Base-by-base conservation (phyloP, 2,888 invertebrate species). In the Melinaea menophilus region DNA sequence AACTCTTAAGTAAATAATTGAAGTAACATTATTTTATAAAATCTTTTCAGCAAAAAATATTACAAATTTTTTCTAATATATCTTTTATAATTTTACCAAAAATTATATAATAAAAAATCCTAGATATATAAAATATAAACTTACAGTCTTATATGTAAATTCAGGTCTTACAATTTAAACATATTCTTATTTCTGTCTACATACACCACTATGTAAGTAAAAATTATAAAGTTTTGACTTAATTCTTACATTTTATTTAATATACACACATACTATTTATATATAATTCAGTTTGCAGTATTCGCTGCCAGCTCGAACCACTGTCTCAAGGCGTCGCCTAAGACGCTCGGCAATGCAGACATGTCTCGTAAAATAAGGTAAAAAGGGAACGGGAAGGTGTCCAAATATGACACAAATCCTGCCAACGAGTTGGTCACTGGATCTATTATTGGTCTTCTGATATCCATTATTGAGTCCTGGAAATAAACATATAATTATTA, bases 271-370 rank as follows among this genome's bases (percentile, higher is more conserved):
- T 22, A 22, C 22, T 22, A 22, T 22, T 22, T 22, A 31, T 31
- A 51, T 7, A 51, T 31, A 31, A 51, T 65, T 73, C 78, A 88
- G 57, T 77, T 81, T 13, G 78, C 71, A 60, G 87, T 91, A 80
- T 93, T 94, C 22, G 95, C 95, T 12, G 98, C 97, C 66, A 99
- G 90, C 91, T 99, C 99, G 83, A 99, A 99, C 99, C 99, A 99
- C 80, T 99, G 99, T 64, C 99, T 90, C 67, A 99, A 91, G 0
- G 99, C 99, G 82, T 99, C 99, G 73, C 99, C 97, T 37, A 99
- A 91, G 1, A 98, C 97, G 46, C 93, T 92, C 0, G 99, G 99
- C 64, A 99, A 87, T 35, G 95, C 94, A 67, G 94, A 94, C 75
- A 99, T 94, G 79, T 99, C 97, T 64, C 97, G 90, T 37, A 99